Conservation (phyloP, 2,113 vertebrate genomes). For the Chlorodrepanis virens region DNA sequence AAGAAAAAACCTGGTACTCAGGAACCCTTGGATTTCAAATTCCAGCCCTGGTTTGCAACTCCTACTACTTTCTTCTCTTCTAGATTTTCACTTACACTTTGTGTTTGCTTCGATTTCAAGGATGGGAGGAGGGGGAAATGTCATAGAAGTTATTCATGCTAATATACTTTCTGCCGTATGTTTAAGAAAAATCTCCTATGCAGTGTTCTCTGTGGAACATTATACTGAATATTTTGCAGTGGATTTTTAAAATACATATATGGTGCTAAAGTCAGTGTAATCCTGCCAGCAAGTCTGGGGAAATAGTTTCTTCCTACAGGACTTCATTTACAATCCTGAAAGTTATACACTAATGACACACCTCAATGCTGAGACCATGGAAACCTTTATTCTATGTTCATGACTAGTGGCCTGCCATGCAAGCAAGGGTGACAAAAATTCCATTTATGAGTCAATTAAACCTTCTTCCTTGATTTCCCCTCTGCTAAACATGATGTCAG, state of each 20-base stretch:
- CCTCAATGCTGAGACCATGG: not conserved
- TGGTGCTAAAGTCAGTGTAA: not conserved
- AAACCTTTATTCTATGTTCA: not conserved
- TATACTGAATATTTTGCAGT: not conserved
- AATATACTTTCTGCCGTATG: constrained; percentile 38
- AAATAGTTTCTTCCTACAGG: not conserved
- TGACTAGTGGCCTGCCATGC: not conserved
- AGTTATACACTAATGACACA: not conserved
- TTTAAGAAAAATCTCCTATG: constrained; percentile 22
- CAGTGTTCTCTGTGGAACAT: not conserved
- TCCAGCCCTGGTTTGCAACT: not conserved
- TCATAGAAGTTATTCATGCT: constrained; percentile 10
- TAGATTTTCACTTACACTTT: not conserved
- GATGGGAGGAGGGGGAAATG: constrained; percentile 11
- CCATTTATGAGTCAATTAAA: not conserved
- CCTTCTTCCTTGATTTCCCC: not conserved
- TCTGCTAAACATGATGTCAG: not conserved
- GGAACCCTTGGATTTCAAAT: not conserved
- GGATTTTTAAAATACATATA: not conserved
- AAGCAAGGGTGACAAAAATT: not conserved
- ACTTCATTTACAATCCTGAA: not conserved
- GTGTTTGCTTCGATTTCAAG: not conserved
- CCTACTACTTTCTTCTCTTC: not conserved
- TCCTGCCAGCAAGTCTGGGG: not conserved
- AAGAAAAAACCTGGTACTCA: not conserved